Conservation (phyloP, 2,113 vertebrate genomes). For the Hypomesus transpacificus region DNA sequence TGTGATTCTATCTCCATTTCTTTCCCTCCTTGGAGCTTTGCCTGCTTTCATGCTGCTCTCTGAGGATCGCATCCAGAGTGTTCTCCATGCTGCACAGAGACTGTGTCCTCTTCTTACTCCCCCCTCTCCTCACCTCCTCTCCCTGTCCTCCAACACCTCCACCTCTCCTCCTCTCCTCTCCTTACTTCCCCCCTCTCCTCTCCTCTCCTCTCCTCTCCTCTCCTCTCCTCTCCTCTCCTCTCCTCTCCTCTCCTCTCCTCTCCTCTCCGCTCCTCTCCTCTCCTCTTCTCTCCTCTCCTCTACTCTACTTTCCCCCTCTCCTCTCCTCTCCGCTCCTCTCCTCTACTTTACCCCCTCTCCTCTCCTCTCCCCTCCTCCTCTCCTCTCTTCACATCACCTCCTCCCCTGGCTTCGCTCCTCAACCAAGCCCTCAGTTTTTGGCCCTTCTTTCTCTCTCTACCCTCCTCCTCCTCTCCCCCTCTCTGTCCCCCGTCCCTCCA, state of each 20-base stretch:
- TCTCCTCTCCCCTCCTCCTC: neutral
- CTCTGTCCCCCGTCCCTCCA: neutral
- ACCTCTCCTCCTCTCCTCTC: neutral
- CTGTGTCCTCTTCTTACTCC: neutral
- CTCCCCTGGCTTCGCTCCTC: no score
- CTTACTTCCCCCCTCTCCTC: neutral
- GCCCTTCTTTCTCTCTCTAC: neutral
- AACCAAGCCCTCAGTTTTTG: no score
- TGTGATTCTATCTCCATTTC: conserved; percentile 25
- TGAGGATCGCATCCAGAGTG: neutral
- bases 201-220: neutral
- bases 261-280: neutral
- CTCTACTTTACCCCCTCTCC: neutral
- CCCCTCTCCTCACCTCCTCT: neutral
- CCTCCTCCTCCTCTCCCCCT: neutral
- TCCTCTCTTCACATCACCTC: neutral
- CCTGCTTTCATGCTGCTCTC: conserved; percentile 24
- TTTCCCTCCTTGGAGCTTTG: conserved; percentile 34
- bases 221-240: neutral
- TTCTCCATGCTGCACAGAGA: neutral
- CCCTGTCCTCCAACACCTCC: neutral
- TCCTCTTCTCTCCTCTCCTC: neutral
- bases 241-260: neutral
- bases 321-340: neutral
- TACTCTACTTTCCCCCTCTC: neutral